Percentiles rank a stretch among this genome's conserved stretches.
phyloP scores from a whole-genome alignment of 2,797 vertebrate species.

The Cryptoprocta ferox region DNA sequence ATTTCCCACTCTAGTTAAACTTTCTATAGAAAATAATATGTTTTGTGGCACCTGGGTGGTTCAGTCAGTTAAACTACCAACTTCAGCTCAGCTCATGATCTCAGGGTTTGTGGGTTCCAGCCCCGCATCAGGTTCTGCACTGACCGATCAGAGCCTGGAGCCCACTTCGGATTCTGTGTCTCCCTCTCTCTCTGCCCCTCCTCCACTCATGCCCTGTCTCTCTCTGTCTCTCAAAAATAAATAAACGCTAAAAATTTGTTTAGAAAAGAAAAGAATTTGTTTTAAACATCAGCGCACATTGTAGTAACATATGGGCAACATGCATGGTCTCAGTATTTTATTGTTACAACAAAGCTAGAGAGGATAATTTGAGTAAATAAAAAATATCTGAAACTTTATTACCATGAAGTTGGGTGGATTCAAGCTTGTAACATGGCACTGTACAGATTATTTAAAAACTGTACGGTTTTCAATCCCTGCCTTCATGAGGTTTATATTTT shows the following conservation, averaged over 20 bases:
- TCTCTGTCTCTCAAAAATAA: too few relatives aligned
- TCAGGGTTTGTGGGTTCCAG: too few relatives aligned
- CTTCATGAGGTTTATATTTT: slow-evolving; percentile 17
- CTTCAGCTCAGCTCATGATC: too few relatives aligned
- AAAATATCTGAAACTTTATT: not conserved
- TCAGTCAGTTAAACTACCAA: too few relatives aligned
- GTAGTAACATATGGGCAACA: not conserved
- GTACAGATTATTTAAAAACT: not conserved
- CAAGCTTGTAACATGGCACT: not conserved
- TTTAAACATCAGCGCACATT: not conserved
- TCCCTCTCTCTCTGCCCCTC: too few relatives aligned
- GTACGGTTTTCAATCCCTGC: not conserved
- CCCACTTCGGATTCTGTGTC: too few relatives aligned
- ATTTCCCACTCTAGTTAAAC: not conserved
- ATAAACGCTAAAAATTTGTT: too few relatives aligned
- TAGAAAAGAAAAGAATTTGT: too few relatives aligned
- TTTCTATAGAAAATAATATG: not conserved
- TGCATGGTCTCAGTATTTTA: not conserved
- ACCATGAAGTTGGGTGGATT: not conserved
- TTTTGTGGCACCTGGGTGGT: not conserved
- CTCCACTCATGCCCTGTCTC: too few relatives aligned
- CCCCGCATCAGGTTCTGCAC: too few relatives aligned
- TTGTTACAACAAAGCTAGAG: not conserved
- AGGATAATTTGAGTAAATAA: not conserved
- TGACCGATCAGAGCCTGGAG: too few relatives aligned